phyloP scores from a whole-genome alignment of 2,797 vertebrate species.

The Rhincodon typus region DNA sequence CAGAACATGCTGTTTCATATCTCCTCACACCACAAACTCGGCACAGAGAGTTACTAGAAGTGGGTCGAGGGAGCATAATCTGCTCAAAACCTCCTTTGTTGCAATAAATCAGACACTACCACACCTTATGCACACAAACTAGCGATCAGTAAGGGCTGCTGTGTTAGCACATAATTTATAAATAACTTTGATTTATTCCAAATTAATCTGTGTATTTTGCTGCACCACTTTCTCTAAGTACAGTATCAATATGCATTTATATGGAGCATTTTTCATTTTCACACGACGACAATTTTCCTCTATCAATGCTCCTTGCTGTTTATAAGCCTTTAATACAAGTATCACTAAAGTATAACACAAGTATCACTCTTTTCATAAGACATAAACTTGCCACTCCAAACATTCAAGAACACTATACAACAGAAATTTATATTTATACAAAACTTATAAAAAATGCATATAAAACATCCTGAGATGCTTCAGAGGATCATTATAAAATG shows the following conservation, averaged over 20 bases:
- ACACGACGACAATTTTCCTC: constrained; percentile 25
- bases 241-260: constrained; percentile 9
- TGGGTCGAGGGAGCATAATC: constrained; percentile 49
- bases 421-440: background rate
- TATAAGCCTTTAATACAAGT: constrained; percentile 9
- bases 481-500: background rate
- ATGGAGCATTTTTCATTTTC: constrained; percentile 22
- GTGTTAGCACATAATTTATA: constrained; percentile 62
- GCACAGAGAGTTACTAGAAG: constrained; percentile 48
- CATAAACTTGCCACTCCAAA: background rate
- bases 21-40: constrained; percentile 67
- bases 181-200: constrained; percentile 64
- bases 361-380: background rate
- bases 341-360: background rate
- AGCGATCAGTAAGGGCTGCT: constrained; percentile 53
- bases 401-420: background rate
- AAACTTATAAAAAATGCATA: background rate
- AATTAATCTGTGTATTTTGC: constrained; percentile 45
- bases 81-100: constrained; percentile 58
- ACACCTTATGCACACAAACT: constrained; percentile 47
- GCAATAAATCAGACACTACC: constrained; percentile 58
- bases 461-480: background rate
- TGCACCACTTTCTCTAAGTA: background rate
- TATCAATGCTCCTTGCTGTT: constrained; percentile 16
- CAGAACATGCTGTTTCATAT: constrained; percentile 78